phyloP scores from a whole-genome alignment of 2,113 vertebrate species.

The Amphilophus citrinellus region DNA sequence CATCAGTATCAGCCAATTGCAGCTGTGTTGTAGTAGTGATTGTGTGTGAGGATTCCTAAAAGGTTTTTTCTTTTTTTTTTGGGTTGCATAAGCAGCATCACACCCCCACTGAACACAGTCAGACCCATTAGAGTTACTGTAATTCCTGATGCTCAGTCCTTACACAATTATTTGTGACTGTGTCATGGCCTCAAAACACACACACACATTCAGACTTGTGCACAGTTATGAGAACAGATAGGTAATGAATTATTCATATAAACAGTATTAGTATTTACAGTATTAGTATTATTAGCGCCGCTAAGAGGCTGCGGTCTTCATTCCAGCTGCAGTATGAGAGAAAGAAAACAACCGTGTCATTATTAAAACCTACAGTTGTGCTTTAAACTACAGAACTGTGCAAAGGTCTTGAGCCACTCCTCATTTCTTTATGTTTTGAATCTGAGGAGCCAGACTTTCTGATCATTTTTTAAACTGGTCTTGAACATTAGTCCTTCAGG shows the following conservation, averaged over 20 bases:
- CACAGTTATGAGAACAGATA: neutral
- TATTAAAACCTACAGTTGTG: neutral
- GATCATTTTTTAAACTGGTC: neutral
- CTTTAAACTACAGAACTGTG: neutral
- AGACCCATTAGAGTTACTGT: neutral
- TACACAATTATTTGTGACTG: neutral
- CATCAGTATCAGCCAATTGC: constrained; percentile 61
- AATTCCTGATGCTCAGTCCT: neutral
- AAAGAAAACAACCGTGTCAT: neutral
- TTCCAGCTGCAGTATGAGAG: neutral
- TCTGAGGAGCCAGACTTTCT: neutral
- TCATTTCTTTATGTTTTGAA: neutral
- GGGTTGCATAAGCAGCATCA: neutral
- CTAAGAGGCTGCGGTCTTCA: neutral
- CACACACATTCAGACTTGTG: constrained; percentile 3
- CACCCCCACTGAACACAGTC: neutral
- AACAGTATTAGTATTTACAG: neutral
- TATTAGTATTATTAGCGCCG: neutral
- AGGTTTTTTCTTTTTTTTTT: neutral
- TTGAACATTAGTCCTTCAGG: neutral
- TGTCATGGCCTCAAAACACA: neutral
- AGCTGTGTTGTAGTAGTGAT: neutral
- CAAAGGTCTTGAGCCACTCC: neutral
- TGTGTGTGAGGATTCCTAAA: neutral
- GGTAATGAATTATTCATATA: neutral